Evolutionary conservation across 2,113 vertebrate genomes (phyloP), one percentile per base, ranked within the genome.

Genomic region (Aleadryas rufinucha): DNA sequence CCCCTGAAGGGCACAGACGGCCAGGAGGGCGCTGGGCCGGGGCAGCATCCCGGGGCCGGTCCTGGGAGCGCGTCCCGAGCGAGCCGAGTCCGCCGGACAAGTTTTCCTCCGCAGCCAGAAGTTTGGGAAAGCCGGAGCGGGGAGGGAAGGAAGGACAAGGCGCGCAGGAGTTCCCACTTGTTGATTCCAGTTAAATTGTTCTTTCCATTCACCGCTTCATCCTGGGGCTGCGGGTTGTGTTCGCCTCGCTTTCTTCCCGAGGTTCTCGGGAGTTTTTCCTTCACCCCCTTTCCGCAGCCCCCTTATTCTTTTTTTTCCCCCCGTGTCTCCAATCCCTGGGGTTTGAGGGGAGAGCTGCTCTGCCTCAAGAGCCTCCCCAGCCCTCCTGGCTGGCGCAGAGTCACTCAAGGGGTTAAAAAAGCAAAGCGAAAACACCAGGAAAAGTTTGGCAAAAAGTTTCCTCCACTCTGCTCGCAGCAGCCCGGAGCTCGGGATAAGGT

Each of bases 1-100:
- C 54, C 90, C 97, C 47, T 91, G 96, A 24, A 97, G 95, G 82
- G 92, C 76, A 2, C 61, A 94, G 16, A 90, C 2, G 42, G 87
- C 95, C 94, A 94, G 49, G 15, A 77, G 35, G 23, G 63, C 4
- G 26, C 65, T 15, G 12, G 50, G 56, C 56, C 31, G 41, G 57
- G 77, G 53, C 37, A 49, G 20, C 97, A 97, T 97, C 20, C 89
- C 45, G 56, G 23, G 9, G 50, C 85, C 28, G 14, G 1, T 33
- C 7, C 79, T 6, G 57, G 6, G 20, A 2, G 6, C 0, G 6
- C 0, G n/a, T 70, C 75, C 95, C 63, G 63, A 10, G 22, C 0
- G 10, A 35, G 79, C 31, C 3, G 33, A 53, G 24, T 45, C 75
- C 27, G 6, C 22, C 2, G 72, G 17, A 39, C 8, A 6, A 89